Evolutionary conservation across 2,113 vertebrate genomes (phyloP).

Genomic region (Leptosomus discolor): DNA sequence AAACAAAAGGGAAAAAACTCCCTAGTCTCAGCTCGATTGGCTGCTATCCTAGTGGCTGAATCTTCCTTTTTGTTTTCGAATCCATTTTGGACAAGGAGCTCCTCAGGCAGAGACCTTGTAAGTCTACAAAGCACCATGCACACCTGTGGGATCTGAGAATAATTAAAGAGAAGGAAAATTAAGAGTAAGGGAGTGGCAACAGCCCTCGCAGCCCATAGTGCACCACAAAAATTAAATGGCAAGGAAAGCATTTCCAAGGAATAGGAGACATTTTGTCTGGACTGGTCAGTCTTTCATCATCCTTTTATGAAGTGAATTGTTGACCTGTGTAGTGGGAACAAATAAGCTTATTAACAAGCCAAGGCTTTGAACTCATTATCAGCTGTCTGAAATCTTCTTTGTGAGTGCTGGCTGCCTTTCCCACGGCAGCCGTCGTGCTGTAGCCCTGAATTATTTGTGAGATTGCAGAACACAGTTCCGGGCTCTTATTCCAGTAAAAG

Average conservation of each 20-base stretch:
- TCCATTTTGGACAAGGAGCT: neutral
- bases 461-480: neutral
- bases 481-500: neutral
- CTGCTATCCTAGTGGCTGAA: neutral
- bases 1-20: neutral
- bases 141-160: neutral
- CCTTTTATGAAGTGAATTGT: slow-evolving; percentile 36
- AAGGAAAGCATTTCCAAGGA: slow-evolving; percentile 2
- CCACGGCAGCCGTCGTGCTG: neutral
- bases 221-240: neutral
- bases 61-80: neutral
- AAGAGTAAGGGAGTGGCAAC: slow-evolving; percentile 36
- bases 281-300: slow-evolving; percentile 51
- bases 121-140: neutral
- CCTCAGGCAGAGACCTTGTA: neutral
- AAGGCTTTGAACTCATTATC: slow-evolving; percentile 48
- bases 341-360: slow-evolving; percentile 22
- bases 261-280: slow-evolving; percentile 45
- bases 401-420: slow-evolving; percentile 15
- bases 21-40: neutral
- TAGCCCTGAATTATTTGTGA: neutral
- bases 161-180: slow-evolving; percentile 51
- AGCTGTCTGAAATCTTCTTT: slow-evolving; percentile 51
- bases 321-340: slow-evolving; percentile 17
- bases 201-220: neutral